Evolutionary conservation across 1,140 invertebrate genomes (phyloP).

Genomic region (Oncopeltus fasciatus): DNA sequence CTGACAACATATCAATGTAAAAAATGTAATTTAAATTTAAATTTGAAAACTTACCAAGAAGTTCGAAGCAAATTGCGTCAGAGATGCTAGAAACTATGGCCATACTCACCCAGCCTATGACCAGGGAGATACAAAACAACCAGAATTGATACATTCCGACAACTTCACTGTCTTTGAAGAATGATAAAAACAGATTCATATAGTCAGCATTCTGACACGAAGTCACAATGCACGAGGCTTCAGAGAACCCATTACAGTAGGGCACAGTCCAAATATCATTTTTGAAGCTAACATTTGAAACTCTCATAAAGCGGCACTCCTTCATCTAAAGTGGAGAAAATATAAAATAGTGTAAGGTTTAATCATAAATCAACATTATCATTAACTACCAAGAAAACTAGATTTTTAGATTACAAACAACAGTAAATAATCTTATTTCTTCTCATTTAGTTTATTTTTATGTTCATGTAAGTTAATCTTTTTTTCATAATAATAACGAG

Average conservation of each 20-base stretch:
- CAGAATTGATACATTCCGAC: slow-evolving; percentile 46
- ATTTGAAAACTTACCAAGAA: slow-evolving; percentile 43
- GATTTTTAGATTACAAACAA: no score
- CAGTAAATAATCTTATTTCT: no score
- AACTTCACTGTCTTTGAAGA: slow-evolving; percentile 28
- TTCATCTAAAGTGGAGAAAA: slow-evolving; percentile 19
- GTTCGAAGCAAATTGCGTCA: slow-evolving; percentile 67
- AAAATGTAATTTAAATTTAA: neutral
- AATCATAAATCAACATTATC: no score
- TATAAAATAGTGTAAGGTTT: no score
- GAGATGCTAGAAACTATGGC: slow-evolving; percentile 64
- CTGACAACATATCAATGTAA: neutral
- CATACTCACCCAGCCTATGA: slow-evolving; percentile 65
- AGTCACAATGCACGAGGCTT: slow-evolving; percentile 25
- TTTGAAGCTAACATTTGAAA: slow-evolving; percentile 11
- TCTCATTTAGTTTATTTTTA: no score
- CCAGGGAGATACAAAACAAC: slow-evolving; percentile 49
- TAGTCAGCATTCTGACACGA: slow-evolving; percentile 27
- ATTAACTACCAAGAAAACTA: no score
- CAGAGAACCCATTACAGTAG: slow-evolving; percentile 20
- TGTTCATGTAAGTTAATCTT: no score
- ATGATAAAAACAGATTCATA: slow-evolving; percentile 29
- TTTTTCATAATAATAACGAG: no score
- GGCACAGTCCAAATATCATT: slow-evolving; percentile 12
- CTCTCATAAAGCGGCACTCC: slow-evolving; percentile 23